These are phyloP conservation scores for Drosophila siamana DNA, from an alignment of 2,888 invertebrate genomes.

Conservation along the genomic window DNA sequence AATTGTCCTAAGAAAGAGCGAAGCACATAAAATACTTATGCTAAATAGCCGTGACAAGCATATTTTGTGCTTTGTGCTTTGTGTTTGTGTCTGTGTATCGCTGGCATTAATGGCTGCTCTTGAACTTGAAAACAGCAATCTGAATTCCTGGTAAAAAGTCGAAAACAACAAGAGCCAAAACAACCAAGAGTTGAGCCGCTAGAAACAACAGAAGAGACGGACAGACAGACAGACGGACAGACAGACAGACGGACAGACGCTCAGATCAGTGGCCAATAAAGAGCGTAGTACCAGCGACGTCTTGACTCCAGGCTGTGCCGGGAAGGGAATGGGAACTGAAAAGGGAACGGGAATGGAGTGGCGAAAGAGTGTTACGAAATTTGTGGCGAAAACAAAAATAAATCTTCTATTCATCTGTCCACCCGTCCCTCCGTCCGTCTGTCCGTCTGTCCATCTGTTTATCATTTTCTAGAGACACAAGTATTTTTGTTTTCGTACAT, in stretches of 20 bases:
- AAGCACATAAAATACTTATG: constrained; percentile 42
- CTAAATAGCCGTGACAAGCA: constrained; percentile 48
- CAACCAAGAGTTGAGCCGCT: constrained; percentile 10
- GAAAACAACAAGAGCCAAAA: constrained; percentile 32
- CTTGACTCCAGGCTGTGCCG: background rate
- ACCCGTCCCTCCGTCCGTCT: background rate
- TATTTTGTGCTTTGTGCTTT: constrained; percentile 12
- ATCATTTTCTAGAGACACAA: constrained; percentile 3
- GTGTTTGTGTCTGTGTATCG: constrained; percentile 1
- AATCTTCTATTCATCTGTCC: constrained; percentile 46
- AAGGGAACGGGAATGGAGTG: constrained; percentile 34
- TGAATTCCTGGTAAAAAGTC: constrained; percentile 63
- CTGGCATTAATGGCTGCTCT: constrained; percentile 56
- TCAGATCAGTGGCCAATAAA: background rate
- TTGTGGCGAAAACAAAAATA: constrained; percentile 71
- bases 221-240: constrained; percentile 12
- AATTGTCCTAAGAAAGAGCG: constrained; percentile 35
- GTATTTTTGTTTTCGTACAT: constrained; percentile 1
- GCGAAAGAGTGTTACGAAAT: constrained; percentile 64
- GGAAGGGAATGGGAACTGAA: background rate
- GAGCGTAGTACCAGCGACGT: background rate
- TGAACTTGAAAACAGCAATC: constrained; percentile 69
- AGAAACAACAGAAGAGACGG: constrained; percentile 15
- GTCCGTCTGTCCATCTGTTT: constrained; percentile 3
- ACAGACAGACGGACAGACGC: background rate